Evolutionary conservation across 1,140 invertebrate genomes (phyloP), one percentile per base, ranked within the genome.

Genomic region (Trinorchestia longiramus): DNA sequence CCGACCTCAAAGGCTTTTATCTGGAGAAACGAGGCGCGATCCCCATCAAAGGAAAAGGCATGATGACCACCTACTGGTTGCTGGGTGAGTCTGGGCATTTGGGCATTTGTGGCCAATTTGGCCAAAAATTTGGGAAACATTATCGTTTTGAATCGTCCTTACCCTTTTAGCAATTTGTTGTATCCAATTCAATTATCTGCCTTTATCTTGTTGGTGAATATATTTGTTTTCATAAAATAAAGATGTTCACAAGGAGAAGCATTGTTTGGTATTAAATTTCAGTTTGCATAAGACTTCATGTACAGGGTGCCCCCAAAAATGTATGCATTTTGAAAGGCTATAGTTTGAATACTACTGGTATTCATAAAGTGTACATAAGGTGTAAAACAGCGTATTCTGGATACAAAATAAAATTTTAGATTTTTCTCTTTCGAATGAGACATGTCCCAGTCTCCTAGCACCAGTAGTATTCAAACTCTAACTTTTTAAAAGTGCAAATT

Each of bases 1-100:
- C 98, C 95, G 98, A 98, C 95, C 97, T 99, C 4, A 98, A 98
- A 0, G 99, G 99, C 1, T 99, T 99, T 97, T 97, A 98, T 62
- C 98, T 99, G 15, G 98, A 99, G 77, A 98, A 99, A 97, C 98
- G 99, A 19, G 99, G 99, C 0, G 96, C 98, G 3, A 98, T 99
- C 0, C 97, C 98, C 0, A 98, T 99, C 98, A 99, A 99, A 97
- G 97, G 97, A 43, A 98, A 98, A 97, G 97, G 98, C 17, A 97
- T 97, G 91, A 97, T 97, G 96, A 95, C 96, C 95, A 97, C 97
- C 36, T 97, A 96, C 88, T 97, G 97, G 96, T 95, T 97, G 11
- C n/a, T 96, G 97, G 97, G 87, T 97, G 97, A 96, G 97, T 94
- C 3, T 40, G 19, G 6, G 6, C 92, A 94, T n/a, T n/a, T 47